Base-by-base conservation (phyloP, 2,888 invertebrate genomes). In the Acrobasis suavella region DNA sequence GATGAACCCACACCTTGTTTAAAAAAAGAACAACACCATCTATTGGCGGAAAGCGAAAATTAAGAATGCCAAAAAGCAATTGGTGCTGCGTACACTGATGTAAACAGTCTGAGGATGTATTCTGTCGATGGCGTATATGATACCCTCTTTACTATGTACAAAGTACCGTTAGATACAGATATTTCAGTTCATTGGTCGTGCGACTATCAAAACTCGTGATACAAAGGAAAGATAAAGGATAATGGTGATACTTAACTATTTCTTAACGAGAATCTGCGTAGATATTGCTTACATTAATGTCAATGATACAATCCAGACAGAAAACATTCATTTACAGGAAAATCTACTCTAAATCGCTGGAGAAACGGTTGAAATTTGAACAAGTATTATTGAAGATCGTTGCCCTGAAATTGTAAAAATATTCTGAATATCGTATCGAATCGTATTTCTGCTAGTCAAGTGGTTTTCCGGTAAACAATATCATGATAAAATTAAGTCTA, bases 391-490 rank as follows among this genome's bases (percentile, higher is more conserved):
- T 42, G 14, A 32, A 51, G 51, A 32, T 9, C 51, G 9, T 22
- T 32, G 51, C 12, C 12, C 51, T 51, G 32, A 12, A 51, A 32
- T 51, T 22, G 51, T 51, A 51, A 51, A 17, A 51, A 51, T 51
- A 51, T 51, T 51, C 51, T 51, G 51, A 51, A 51, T 51, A 32
- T 32, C 32, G 51, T 32, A 51, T 51, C 17, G 14, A 22, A 22
- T 51, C 16, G 10, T 17, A 22, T 12, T 16, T 50, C 14, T 51
- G 22, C 51, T 10, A 51, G 12, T 14, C 32, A 51, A 51, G 22
- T 51, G 12, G 22, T 51, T 12, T 51, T 51, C 17, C 32, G 22
- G 10, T 51, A 51, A 51, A 51, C 22, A 51, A 22, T 17, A 10
- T 7, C 12, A 9, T 50, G 16, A 50, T 7, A 32, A 32, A 32